Evolutionary conservation across 2,797 vertebrate species (phyloP).

Genomic region (Heteromormyrus szaboi): DNA sequence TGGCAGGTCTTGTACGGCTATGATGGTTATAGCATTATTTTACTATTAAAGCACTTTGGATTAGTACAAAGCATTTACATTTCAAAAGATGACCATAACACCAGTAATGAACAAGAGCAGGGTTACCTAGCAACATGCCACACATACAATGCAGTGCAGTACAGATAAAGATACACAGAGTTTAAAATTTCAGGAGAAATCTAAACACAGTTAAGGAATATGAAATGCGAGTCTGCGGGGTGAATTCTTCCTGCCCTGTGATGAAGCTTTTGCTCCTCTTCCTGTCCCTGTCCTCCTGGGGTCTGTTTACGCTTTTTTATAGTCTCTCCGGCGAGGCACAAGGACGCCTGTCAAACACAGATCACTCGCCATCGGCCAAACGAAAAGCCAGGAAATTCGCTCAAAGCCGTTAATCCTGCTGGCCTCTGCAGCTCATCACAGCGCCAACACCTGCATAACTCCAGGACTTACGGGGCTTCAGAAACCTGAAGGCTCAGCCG

Average conservation of each 20-base stretch:
- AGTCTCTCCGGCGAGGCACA: neutral
- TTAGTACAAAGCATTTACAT: constrained; percentile 41
- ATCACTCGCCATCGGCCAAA: neutral
- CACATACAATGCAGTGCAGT: constrained; percentile 28
- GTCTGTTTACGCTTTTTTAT: neutral
- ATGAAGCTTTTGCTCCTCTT: neutral
- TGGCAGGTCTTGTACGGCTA: neutral
- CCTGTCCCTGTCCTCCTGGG: neutral
- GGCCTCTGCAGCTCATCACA: neutral
- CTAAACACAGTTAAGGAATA: neutral
- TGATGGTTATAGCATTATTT: neutral
- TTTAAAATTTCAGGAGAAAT: neutral
- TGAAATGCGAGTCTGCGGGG: neutral
- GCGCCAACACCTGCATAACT: neutral
- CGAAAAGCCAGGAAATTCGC: neutral
- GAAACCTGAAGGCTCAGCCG: neutral
- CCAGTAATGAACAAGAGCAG: constrained; percentile 40
- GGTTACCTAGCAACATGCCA: constrained; percentile 46
- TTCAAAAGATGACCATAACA: constrained; percentile 45
- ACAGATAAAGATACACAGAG: neutral
- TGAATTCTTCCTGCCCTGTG: neutral
- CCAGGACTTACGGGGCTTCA: neutral
- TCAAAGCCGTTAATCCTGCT: neutral
- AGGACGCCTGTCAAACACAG: neutral
- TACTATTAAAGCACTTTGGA: neutral